phyloP scores from a whole-genome alignment of 2,797 vertebrate species.

The Megaceryle alcyon region DNA sequence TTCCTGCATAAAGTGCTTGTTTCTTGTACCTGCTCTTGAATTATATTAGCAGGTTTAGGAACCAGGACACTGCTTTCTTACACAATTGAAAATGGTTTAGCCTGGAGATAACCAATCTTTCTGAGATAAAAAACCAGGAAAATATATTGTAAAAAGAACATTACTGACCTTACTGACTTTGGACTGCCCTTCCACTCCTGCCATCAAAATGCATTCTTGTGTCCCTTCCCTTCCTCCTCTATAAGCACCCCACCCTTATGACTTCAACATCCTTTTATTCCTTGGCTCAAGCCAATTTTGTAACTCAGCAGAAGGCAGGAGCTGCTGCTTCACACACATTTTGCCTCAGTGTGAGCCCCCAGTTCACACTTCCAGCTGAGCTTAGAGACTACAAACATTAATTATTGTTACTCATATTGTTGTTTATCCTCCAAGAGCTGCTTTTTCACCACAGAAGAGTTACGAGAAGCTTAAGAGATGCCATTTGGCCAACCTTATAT shows the following conservation, averaged over 20 bases:
- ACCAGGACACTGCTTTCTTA: not conserved
- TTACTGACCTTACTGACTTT: not conserved
- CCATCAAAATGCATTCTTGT: not conserved
- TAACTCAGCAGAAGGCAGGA: constrained; percentile 67
- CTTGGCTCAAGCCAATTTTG: constrained; percentile 17
- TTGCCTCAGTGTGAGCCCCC: constrained; percentile 33
- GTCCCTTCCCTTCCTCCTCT: not conserved
- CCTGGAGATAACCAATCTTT: not conserved
- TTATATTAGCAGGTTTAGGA: not conserved
- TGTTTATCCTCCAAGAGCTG: constrained; percentile 58
- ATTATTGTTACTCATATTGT: constrained; percentile 54
- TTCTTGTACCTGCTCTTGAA: not conserved
- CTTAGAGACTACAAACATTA: constrained; percentile 32
- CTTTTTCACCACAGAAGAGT: constrained; percentile 47
- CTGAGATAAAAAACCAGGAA: not conserved
- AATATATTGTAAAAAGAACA: not conserved
- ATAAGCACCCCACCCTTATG: not conserved
- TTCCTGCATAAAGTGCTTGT: not conserved
- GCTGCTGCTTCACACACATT: constrained; percentile 69
- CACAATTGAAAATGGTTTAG: not conserved
- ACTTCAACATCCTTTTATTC: constrained; percentile 22
- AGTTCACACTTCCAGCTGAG: constrained; percentile 57
- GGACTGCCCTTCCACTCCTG: not conserved
- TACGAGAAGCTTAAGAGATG: constrained; percentile 10
- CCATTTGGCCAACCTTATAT: not conserved